These are phyloP conservation scores for Drosophila nr. perissopoda DNA, from an alignment of 2,888 invertebrate species.

Conservation along the genomic window DNA sequence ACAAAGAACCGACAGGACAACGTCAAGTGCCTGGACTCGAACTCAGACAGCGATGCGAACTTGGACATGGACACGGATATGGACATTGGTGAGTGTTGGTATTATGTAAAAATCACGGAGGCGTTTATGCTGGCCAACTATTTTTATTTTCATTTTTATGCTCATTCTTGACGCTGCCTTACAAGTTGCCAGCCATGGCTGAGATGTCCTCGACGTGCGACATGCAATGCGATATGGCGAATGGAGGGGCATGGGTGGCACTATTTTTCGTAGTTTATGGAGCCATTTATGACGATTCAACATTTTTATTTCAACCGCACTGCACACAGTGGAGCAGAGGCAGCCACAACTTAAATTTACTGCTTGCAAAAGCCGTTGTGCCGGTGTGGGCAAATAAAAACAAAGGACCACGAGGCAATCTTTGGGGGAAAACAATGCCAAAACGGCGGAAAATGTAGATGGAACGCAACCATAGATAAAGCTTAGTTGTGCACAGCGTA, in stretches of 20 bases:
- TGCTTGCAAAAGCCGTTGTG: constrained; percentile 66
- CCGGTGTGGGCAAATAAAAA: constrained; percentile 78
- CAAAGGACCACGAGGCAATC: constrained; percentile 58
- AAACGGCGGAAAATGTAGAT: constrained; percentile 66
- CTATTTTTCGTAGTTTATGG: constrained; percentile 81
- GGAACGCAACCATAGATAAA: constrained; percentile 65
- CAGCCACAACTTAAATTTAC: constrained; percentile 75
- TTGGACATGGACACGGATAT: constrained; percentile 17
- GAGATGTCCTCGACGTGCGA: constrained; percentile 41
- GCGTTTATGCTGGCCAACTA: constrained; percentile 78
- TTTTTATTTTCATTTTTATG: constrained; percentile 76
- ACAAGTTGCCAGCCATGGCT: constrained; percentile 55
- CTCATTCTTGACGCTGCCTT: constrained; percentile 55
- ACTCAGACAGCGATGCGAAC: constrained; percentile 12
- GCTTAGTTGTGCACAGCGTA: constrained; percentile 80
- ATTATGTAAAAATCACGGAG: constrained; percentile 78
- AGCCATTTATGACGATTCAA: constrained; percentile 82
- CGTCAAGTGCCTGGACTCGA: constrained; percentile 41
- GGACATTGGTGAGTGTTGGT: constrained; percentile 37
- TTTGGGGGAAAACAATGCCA: constrained; percentile 68
- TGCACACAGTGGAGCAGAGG: constrained; percentile 48
- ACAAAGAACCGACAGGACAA: constrained; percentile 25
- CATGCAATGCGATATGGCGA: constrained; percentile 3
- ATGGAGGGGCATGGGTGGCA: constrained; percentile 15
- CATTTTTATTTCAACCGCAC: constrained; percentile 79